Conservation (phyloP, 2,113 vertebrate species). For the Bucco capensis region DNA sequence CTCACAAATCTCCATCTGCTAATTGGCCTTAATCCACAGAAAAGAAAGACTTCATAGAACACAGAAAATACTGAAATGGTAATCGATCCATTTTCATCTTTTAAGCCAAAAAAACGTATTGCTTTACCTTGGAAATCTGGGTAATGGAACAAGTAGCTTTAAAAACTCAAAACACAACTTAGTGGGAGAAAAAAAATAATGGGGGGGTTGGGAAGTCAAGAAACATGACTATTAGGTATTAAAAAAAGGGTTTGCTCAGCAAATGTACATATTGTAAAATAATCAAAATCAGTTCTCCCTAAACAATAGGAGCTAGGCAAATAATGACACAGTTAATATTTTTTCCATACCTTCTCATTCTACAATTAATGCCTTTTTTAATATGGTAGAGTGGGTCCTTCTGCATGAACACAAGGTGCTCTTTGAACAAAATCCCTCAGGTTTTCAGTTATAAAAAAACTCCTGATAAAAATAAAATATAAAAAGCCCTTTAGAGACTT, state of each 20-base stretch:
- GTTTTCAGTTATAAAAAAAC: slow-evolving; percentile 33
- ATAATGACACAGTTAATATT: slow-evolving; percentile 50
- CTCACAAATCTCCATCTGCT: slow-evolving; percentile 57
- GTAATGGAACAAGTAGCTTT: slow-evolving; percentile 9
- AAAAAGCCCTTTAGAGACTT: slow-evolving; percentile 2
- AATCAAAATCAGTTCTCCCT: slow-evolving; percentile 43
- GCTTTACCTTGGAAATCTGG: not conserved
- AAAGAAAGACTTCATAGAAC: slow-evolving; percentile 15
- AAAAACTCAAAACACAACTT: slow-evolving; percentile 35
- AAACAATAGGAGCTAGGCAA: slow-evolving; percentile 34
- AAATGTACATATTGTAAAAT: slow-evolving; percentile 30
- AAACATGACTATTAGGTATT: not conserved
- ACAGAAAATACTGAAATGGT: slow-evolving; percentile 7
- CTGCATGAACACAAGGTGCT: not conserved
- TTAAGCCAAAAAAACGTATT: slow-evolving; percentile 1
- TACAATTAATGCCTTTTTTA: slow-evolving; percentile 13
- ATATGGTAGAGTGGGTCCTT: not conserved
- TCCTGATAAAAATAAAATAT: slow-evolving; percentile 26
- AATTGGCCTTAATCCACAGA: slow-evolving; percentile 54
- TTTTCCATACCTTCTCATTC: slow-evolving; percentile 54
- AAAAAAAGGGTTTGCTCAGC: not conserved
- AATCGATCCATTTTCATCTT: not conserved
- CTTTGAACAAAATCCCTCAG: slow-evolving; percentile 31
- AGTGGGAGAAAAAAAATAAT: not conserved
- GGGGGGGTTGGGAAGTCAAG: not conserved